These are phyloP conservation scores for Subanguina moxae DNA, from an alignment of 1,140 invertebrate genomes.

Conservation along the genomic window DNA sequence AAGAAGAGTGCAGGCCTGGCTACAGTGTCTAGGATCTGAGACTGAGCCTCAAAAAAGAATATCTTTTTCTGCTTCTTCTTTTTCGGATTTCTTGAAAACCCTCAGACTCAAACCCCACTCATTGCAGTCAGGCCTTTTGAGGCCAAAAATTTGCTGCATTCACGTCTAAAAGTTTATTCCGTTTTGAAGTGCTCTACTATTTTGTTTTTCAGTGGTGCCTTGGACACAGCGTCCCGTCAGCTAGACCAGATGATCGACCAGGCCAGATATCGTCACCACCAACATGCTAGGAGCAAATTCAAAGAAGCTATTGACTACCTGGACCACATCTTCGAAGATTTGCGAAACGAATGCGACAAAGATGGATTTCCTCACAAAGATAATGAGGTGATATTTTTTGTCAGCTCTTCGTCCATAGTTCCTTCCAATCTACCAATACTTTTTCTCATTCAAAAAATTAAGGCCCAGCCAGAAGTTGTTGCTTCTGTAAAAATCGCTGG, in stretches of 20 bases:
- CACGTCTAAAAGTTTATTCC: background rate
- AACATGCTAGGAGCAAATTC: slow-evolving; percentile 56
- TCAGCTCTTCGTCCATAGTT: background rate
- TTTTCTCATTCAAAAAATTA: background rate
- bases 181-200: slow-evolving; percentile 28
- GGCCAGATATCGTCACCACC: slow-evolving; percentile 43
- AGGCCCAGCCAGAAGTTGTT: background rate
- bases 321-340: slow-evolving; percentile 58
- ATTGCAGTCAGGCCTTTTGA: slow-evolving; percentile 1
- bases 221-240: slow-evolving; percentile 53
- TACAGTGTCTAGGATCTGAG: too few species aligned
- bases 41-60: too few species aligned
- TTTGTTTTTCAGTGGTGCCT: slow-evolving; percentile 45
- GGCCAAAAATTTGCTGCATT: too few species aligned
- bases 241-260: slow-evolving; percentile 59
- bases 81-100: background rate
- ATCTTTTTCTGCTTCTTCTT: background rate
- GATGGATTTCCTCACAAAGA: background rate
- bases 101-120: background rate
- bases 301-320: slow-evolving; percentile 59
- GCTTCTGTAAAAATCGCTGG: background rate
- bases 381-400: slow-evolving; percentile 7
- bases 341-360: slow-evolving; percentile 32
- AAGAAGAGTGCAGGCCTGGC: too few species aligned
- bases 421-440: background rate